Percentiles rank a stretch among this genome's conserved stretches.
These are phyloP conservation scores for Fratercula arctica DNA, from an alignment of 2,797 vertebrate genomes.

Conservation along the genomic window DNA sequence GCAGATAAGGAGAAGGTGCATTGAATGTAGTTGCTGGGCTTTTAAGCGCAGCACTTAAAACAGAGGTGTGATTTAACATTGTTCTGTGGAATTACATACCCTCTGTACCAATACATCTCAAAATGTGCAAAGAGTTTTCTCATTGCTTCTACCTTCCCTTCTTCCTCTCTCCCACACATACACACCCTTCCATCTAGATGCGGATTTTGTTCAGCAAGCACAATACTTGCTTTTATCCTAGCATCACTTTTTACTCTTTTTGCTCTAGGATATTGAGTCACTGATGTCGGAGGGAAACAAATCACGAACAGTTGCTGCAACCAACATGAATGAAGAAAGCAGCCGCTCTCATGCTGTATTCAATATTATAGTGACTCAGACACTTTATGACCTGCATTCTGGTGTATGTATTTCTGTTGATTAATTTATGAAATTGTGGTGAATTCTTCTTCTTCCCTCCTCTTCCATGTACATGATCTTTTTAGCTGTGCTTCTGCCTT, in stretches of 20 bases:
- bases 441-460: not conserved
- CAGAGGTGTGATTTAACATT: not conserved
- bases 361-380: conserved; percentile 96
- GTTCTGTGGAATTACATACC: not conserved
- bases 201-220: not conserved
- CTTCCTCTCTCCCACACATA: not conserved
- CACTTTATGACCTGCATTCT: conserved; percentile 91
- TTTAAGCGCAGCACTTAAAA: not conserved
- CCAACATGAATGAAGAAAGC: conserved; percentile 99
- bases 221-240: not conserved
- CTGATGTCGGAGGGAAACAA: conserved; percentile 99
- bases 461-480: not conserved
- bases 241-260: conserved; percentile 32
- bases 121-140: not conserved
- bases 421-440: not conserved
- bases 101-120: not conserved
- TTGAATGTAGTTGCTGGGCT: not conserved
- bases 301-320: conserved; percentile 96
- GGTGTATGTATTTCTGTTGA: conserved; percentile 80
- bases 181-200: not conserved
- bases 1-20: not conserved
- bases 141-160: not conserved
- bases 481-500: not conserved
- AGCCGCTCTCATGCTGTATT: conserved; percentile 97
- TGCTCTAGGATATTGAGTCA: conserved; percentile 92